Evolutionary conservation across 2,113 vertebrate genomes (phyloP), one percentile per base, ranked within the genome.

Genomic region (Anolis carolinensis): DNA sequence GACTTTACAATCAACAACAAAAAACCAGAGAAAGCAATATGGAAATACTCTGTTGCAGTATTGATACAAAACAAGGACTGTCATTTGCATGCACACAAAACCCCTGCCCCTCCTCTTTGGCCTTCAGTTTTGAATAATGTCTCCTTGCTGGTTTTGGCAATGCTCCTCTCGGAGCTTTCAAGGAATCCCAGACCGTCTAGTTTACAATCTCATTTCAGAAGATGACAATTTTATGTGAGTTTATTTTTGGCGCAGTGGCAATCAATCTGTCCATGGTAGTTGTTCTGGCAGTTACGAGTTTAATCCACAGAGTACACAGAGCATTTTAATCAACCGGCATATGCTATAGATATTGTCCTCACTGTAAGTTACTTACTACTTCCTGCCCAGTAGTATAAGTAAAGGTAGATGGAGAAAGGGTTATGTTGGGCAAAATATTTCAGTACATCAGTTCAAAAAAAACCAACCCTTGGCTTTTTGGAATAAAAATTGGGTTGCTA

Each of bases 181-280:
- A 90, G 71, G 91, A 93, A 91, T 72, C 74, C 63, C 86, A 87
- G 73, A 77, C 48, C 1, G 0, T 88, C 89, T 82, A 75, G 27
- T 83, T 90, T 79, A 81, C 72, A 72, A 92, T 70, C 80, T 67
- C 36, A 88, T 13, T 2, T 50, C 23, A 78, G 86, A 52, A 34
- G 44, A 88, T 79, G 63, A 4, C 34, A 79, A 4, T 11, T n/a
- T 36, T 84, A 63, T 48, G 44, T 76, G 27, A n/a, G 65, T 11
- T 79, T 79, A 68, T 82, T 81, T 89, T 63, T 90, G 86, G 75
- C 75, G 59, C 39, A 50, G 84, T 82, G 75, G 30, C 1, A 85
- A 72, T 68, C 71, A 30, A 88, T 85, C 48, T 78, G 73, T 89
- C 86, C 34, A 62, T 23, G 30, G 27, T 70, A 83, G 50, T 20